Base-by-base conservation (phyloP, 2,888 invertebrate species). In the Panopea generosa region DNA sequence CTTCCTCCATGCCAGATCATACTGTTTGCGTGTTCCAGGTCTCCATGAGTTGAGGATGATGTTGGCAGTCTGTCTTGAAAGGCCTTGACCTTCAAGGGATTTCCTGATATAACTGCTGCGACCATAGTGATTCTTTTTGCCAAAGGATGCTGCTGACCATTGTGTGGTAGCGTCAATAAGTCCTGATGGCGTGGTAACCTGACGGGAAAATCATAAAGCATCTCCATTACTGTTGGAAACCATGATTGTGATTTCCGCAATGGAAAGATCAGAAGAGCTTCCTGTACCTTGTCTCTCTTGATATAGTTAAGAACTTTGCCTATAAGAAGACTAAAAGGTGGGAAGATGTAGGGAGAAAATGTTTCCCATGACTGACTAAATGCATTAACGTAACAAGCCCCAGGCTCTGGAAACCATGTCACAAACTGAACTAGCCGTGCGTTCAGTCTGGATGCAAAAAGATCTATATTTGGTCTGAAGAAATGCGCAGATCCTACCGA, bases 391-490 rank as follows among this genome's bases (percentile, higher is more conserved):
- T n/a, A n/a, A n/a, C n/a, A n/a, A n/a, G n/a, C n/a, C n/a, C n/a
- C n/a, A n/a, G n/a, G n/a, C n/a, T n/a, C n/a, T n/a, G n/a, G n/a
- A n/a, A 11, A 45, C 62, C 57, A 68, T 6, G 52, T 53, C 14
- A 68, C 65, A 77, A 63, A 73, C 2, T 4, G 52, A 9, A 38
- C 40, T 27, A 16, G 18, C 3, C 40, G 33, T 66, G 70, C 7
- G 16, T 11, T 26, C n/a, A n/a, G n/a, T n/a, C n/a, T n/a, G n/a
- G n/a, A n/a, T n/a, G n/a, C n/a, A n/a, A n/a, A n/a, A n/a, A 70
- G 22, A 70, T 70, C 73, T 24, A 66, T 63, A 27, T 76, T 55
- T 33, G 76, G 66, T 22, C 40, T 11, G 65, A 75, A 72, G 33
- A 49, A 73, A 14, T 72, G 59, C 2, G 11, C 22, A 68, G 16